These are phyloP conservation scores for Talpa occidentalis DNA, from an alignment of 2,113 vertebrate species.

Conservation along the genomic window DNA sequence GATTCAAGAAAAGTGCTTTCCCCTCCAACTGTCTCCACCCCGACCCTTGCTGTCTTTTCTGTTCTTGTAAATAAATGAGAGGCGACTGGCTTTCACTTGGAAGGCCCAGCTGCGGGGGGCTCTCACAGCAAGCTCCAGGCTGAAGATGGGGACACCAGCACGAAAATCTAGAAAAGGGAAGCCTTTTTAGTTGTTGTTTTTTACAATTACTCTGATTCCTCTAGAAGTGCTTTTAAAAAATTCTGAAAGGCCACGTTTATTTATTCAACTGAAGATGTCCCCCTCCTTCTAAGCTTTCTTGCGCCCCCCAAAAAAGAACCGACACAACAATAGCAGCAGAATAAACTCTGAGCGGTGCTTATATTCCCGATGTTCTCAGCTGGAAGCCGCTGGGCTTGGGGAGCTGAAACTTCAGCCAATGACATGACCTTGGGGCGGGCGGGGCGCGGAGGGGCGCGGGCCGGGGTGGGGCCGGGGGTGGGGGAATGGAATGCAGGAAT, in stretches of 20 bases:
- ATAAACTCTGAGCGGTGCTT: constrained; percentile 24
- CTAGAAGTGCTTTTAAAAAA: background rate
- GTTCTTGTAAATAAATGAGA: constrained; percentile 30
- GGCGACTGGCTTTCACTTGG: constrained; percentile 12
- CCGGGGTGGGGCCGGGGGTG: rapidly evolving
- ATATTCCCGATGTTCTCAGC: background rate
- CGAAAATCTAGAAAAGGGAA: constrained; percentile 21
- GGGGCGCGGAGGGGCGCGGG: no score
- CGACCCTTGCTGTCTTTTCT: constrained; percentile 31
- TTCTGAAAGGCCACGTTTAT: background rate
- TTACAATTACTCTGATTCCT: background rate
- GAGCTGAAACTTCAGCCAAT: background rate
- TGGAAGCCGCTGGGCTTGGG: background rate
- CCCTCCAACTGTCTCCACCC: constrained; percentile 44
- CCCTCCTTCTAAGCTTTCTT: background rate
- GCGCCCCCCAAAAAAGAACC: background rate
- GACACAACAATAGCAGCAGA: background rate
- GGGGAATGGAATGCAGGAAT: background rate
- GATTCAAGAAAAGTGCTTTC: constrained; percentile 56
- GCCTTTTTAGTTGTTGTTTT: background rate
- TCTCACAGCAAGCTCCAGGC: background rate
- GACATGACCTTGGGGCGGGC: no score
- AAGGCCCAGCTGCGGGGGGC: constrained; percentile 50
- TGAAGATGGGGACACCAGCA: background rate
- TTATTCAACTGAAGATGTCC: background rate